A percentile compares a stretch with the other conserved stretches of the same genome.
These are phyloP conservation scores for Epistrophella euchroma DNA, from an alignment of 2,888 invertebrate genomes.

Conservation along the genomic window DNA sequence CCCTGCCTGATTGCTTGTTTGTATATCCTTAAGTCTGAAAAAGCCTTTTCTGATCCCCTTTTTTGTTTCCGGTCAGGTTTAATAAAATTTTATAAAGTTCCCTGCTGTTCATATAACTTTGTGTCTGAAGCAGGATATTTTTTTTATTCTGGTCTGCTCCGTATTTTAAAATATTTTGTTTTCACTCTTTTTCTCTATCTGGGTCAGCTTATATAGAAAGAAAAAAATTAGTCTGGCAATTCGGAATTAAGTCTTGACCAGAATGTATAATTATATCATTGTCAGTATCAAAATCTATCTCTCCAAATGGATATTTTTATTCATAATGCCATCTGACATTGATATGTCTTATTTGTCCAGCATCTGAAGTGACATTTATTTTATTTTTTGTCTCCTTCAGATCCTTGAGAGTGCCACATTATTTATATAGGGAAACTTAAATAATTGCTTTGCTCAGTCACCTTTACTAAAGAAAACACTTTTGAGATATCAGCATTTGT, in stretches of 20 bases:
- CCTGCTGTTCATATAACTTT: constrained; percentile 10
- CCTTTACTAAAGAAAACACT: background rate
- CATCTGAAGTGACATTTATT: constrained; percentile 21
- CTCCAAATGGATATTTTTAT: constrained; percentile 31
- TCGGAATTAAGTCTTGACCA: constrained; percentile 33
- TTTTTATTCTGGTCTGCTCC: background rate
- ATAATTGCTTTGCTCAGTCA: constrained; percentile 35
- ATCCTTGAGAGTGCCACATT: background rate
- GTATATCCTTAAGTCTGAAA: constrained; percentile 5
- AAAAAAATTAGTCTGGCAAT: constrained; percentile 15
- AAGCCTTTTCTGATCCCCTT: constrained; percentile 6
- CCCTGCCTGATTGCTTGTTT: constrained; percentile 10
- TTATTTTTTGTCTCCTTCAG: background rate
- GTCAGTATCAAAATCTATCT: constrained; percentile 10
- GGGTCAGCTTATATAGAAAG: constrained; percentile 3
- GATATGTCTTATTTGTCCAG: constrained; percentile 19
- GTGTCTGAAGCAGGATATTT: constrained; percentile 13
- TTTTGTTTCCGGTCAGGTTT: constrained; percentile 32
- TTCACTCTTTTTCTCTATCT: constrained; percentile 6
- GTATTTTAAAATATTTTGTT: constrained; percentile 27
- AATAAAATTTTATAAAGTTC: constrained; percentile 33
- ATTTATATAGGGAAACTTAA: constrained; percentile 23
- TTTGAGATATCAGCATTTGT: background rate
- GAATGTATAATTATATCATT: constrained; percentile 34
- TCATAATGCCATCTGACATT: constrained; percentile 39